Evolutionary conservation across 2,113 vertebrate genomes (phyloP), one percentile per base, ranked within the genome.

Genomic region (Chinchilla lanigera): DNA sequence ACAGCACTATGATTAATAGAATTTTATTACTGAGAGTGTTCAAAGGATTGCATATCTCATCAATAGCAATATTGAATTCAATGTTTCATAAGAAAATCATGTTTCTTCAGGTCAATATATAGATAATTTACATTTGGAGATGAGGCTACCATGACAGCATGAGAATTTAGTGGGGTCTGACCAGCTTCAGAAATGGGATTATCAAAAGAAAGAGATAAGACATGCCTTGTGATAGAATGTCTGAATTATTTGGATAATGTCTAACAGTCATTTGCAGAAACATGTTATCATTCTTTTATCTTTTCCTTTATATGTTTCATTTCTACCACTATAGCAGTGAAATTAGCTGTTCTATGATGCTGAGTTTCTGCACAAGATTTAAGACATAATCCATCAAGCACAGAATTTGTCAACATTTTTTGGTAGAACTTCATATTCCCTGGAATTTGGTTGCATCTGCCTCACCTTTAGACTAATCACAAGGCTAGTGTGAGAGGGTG

Each of bases 41-140:
- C 94, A 82, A 71, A 82, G 52, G 78, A 58, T 22, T 22, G 24
- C 13, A 54, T 22, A 81, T 94, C 38, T 67, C 82, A 81, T 84
- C 58, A 82, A 50, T 61, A 73, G 41, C 44, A 28, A 75, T 96
- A 91, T 19, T 91, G 82, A 50, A 63, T 17, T 6, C 82, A 85
- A 65, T 28, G 73, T 60, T 87, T 90, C 75, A 67, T 60, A 90
- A 85, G 77, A 93, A 96, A 93, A 95, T 60, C 19, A 69, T 94
- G 52, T 71, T 69, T 19, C 50, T 96, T 93, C 86, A 95, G 94
- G 83, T 95, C 86, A 91, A 63, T 44, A 50, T 90, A 85, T 4
- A 94, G 92, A 90, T 95, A 93, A 96, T 96, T 97, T 83, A 85
- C 50, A 65, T 90, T 90, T 88, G 71, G 38, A 86, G 86, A 93